Evolutionary conservation across 2,888 invertebrate genomes (phyloP), one percentile per base, ranked within the genome.

Genomic region (Dermolepida albohirtum): DNA sequence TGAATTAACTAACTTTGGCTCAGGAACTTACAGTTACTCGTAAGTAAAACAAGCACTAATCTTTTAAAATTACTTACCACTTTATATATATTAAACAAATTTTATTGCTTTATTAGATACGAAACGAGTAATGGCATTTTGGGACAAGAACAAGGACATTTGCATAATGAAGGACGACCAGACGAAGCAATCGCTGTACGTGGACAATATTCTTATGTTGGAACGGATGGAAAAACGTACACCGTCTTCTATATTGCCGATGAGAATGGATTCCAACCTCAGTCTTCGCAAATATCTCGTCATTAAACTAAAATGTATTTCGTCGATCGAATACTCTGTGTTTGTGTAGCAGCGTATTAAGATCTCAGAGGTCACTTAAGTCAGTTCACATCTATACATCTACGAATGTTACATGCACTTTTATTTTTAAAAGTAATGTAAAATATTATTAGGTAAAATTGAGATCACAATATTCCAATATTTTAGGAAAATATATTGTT

Each of bases 61-160:
- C n/a, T n/a, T n/a, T n/a, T n/a, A n/a, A n/a, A n/a, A n/a, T n/a
- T n/a, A n/a, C n/a, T 22, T 22, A 4, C 22, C 22, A 22, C 22
- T 10, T n/a, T 55, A 14, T 16, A 43, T 69, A 51, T 71, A 5
- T 16, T 22, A 16, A n/a, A 0, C 22, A 34, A 52, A 34, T 16
- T 11, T 6, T 17, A 68, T 40, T 43, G 4, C 11, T 43, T 65
- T 74, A 76, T 67, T 82, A 86, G 89, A 22, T 89, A 86, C 72
- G 88, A 89, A 75, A 87, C 89, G 2, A 90, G 89, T 74, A 89
- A 90, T 73, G 89, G 89, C 22, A 85, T 86, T 5, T 85, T 87
- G 5, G 85, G 88, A 11, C 83, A 87, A 70, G 90, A 90, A 77
- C 85, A 88, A 75, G 90, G 86, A 0, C 83, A 84, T 44, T 80